Conservation (phyloP, 2,113 vertebrate genomes). For the Alexandromys fortis region DNA sequence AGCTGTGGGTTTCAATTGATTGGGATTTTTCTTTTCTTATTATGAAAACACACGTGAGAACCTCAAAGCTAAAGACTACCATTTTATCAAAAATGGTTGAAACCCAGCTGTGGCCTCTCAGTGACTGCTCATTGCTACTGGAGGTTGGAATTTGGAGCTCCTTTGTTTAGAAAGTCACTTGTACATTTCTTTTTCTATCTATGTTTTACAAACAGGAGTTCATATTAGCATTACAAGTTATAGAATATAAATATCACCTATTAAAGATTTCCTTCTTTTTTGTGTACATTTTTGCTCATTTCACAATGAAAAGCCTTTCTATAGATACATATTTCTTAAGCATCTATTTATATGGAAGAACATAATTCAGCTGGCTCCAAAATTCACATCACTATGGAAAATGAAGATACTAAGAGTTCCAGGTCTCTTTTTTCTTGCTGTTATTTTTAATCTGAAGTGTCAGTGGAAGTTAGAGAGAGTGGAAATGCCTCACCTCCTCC, state of each 20-base stretch:
- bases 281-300: not conserved
- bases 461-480: not conserved
- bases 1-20: not conserved
- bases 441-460: not conserved
- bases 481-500: too few relatives aligned
- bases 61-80: not conserved
- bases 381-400: not conserved
- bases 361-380: not conserved
- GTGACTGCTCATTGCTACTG: not conserved
- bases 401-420: not conserved
- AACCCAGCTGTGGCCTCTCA: not conserved
- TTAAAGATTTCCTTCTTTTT: not conserved
- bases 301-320: not conserved
- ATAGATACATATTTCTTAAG: not conserved
- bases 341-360: not conserved
- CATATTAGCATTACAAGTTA: not conserved
- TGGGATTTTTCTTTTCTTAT: not conserved
- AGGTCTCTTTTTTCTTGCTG: not conserved
- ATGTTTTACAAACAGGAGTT: not conserved
- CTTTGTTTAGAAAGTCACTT: not conserved
- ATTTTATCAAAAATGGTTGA: not conserved
- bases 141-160: not conserved
- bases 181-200: not conserved
- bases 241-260: not conserved
- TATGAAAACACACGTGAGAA: not conserved